phyloP scores from a whole-genome alignment of 2,797 vertebrate species.

The Sebastes glaucus region DNA sequence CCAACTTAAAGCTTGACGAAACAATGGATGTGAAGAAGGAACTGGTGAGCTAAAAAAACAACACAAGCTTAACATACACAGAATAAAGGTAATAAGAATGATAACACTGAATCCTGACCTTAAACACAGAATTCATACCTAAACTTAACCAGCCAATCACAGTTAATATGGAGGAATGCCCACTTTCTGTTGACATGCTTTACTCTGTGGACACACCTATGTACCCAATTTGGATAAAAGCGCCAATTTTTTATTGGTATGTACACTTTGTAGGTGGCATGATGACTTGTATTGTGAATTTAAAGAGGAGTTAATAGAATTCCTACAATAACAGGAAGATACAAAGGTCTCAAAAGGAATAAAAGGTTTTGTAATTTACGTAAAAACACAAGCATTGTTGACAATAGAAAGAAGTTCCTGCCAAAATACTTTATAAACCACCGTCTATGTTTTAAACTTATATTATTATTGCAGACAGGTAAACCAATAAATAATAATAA shows the following conservation, averaged over 20 bases:
- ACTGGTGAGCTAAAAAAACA: constrained; percentile 82
- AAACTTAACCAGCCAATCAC: too few species aligned
- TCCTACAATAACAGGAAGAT: background rate
- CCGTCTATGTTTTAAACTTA: background rate
- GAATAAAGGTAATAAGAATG: background rate
- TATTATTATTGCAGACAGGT: background rate
- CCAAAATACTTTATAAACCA: background rate
- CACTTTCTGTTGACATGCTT: too few species aligned
- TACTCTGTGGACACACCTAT: too few species aligned
- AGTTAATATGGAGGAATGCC: background rate
- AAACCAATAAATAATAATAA: background rate
- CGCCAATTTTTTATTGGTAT: too few species aligned
- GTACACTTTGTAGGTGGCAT: too few species aligned
- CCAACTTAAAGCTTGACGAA: constrained; percentile 92
- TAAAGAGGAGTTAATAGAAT: background rate
- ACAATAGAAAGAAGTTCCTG: background rate
- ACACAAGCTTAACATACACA: background rate
- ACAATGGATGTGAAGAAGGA: constrained; percentile 92
- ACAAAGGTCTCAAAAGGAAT: background rate
- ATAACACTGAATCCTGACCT: background rate
- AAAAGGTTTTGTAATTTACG: background rate
- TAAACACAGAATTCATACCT: background rate
- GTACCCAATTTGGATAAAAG: too few species aligned
- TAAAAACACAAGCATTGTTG: background rate
- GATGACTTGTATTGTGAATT: background rate